Evolutionary conservation across 2,888 invertebrate species (phyloP), one percentile per base, ranked within the genome.

Genomic region (Tenthredo scrophulariae): DNA sequence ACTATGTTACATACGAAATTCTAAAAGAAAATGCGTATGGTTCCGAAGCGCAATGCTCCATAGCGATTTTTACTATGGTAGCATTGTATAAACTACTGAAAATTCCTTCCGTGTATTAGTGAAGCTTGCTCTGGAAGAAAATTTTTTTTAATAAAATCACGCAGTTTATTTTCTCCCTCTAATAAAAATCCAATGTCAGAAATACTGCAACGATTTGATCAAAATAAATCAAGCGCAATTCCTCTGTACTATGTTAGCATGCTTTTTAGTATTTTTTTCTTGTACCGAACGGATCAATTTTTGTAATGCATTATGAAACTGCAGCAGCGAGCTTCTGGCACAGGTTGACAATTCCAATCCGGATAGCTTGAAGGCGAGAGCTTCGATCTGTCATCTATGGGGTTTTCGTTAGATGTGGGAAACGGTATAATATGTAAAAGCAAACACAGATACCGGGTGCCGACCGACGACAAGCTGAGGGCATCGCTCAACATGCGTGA

Each of bases 401-500:
- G 26, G 85, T 70, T 80, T 50, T 50, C 33, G 84, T 26, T 26
- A 9, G 67, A 67, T 40, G 67, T 13, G 50, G 67, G 43, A 70
- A 46, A 83, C 43, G 43, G 83, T 67, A 80, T 54, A 54, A n/a
- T 54, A 7, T 85, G n/a, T 22, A 46, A 85, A 80, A 65, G 85
- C 79, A 85, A 85, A 85, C 85, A 85, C 54, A 85, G 85, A 85
- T 85, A 85, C 72, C 70, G 54, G 79, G 54, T 33, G 72, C 70
- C 72, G 50, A 83, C 54, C 18, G 85, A 85, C 82, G 85, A 85
- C 85, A 85, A 37, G 85, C 82, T 15, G 37, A 80, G 85, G 82
- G 85, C 85, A 85, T 85, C 85, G 82, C 87, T 86, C 88, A 87
- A 87, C 87, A 87, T 85, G 84, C 87, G 86, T 88, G 87, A 87